Conservation (phyloP, 2,797 vertebrate genomes). For the Pseudomugil gertrudae region DNA sequence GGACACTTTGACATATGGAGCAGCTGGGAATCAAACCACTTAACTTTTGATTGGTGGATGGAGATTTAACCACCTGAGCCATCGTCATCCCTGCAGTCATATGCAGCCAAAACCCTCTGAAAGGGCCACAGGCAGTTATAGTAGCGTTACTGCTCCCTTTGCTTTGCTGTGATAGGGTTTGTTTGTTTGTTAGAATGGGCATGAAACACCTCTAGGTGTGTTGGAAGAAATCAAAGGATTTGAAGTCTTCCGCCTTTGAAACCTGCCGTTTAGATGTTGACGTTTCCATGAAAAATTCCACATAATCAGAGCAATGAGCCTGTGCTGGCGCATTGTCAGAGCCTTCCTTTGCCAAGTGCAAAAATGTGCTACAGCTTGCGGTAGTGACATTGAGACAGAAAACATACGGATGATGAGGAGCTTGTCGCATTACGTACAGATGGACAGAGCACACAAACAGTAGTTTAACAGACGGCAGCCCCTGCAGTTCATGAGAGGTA, state of each 20-base stretch:
- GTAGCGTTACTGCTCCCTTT: background rate
- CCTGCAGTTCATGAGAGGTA: background rate
- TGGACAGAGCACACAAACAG: constrained; percentile 19
- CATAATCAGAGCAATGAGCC: constrained; percentile 36
- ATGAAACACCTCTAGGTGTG: background rate
- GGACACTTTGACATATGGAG: background rate
- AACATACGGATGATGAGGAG: constrained; percentile 31
- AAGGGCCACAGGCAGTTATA: background rate
- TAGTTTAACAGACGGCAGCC: constrained; percentile 22
- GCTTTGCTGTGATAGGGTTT: background rate
- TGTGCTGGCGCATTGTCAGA: constrained; percentile 25
- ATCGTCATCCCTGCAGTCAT: background rate
- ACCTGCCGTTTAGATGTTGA: background rate
- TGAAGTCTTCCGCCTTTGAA: constrained; percentile 7
- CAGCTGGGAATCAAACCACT: background rate
- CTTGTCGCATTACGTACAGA: constrained; percentile 33
- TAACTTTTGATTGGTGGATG: background rate
- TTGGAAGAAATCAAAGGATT: constrained; percentile 4
- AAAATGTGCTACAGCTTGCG: constrained; percentile 44
- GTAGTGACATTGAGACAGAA: constrained; percentile 22
- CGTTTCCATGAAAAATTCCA: background rate
- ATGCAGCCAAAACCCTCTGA: background rate
- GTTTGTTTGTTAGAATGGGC: background rate
- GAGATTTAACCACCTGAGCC: background rate
- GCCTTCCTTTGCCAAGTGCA: constrained; percentile 33